Base-by-base conservation (phyloP, 2,113 vertebrate species). In the Cyprinodon brontotheroides region DNA sequence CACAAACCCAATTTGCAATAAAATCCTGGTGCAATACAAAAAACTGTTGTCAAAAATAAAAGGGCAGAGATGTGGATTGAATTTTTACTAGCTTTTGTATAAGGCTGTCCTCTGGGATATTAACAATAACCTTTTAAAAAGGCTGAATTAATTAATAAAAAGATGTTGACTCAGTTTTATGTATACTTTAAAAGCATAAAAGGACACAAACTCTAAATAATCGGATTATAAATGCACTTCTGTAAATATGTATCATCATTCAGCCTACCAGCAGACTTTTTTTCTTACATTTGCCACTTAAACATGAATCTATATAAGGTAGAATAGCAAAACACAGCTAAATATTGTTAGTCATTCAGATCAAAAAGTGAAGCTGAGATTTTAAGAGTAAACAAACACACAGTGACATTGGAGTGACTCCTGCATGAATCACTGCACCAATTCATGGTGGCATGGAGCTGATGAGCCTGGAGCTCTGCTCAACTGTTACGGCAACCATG, bases 51-150 rank as follows among this genome's bases (percentile, higher is more conserved):
- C n/a, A 50, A 75, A 29, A 14, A n/a, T 22, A 70, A 61, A 11
- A 12, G 3, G 43, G 45, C 10, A 64, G 6, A 63, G 20, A 15
- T 7, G 8, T 10, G n/a, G 17, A 65, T 71, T 48, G 63, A 62
- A 66, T 71, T 64, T 40, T 72, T 45, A 67, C 62, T 59, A 38
- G 68, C 64, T 72, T 68, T 43, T 40, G n/a, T 15, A 61, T 22
- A 12, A 2, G 0, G 13, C 22, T 10, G 20, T 71, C 61, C 68
- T 62, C 39, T 36, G 36, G 71, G 41, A 61, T 67, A 69, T 17
- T 13, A 13, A 74, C 39, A 37, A 53, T n/a, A 13, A 72, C 38
- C 48, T 61, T 41, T n/a, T 41, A 66, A 72, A 77, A 36, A 22
- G 50, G 14, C 39, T 12, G 3, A 39, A 10, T 60, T 22, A n/a